phyloP scores from a whole-genome alignment of 2,888 invertebrate genomes.

The Phymatocera aterrima region DNA sequence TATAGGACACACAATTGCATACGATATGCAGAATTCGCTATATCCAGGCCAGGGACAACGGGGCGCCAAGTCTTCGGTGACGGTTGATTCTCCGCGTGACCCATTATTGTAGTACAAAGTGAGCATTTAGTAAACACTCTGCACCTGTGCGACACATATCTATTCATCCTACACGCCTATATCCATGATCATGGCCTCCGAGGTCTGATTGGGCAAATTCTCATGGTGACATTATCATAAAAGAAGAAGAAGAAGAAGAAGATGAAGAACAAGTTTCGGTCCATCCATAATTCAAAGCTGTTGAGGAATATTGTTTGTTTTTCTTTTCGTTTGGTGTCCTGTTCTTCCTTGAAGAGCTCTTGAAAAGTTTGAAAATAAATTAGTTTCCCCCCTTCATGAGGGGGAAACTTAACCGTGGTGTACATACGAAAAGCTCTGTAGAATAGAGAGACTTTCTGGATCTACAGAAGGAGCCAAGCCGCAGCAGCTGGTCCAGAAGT shows the following conservation, averaged over 20 bases:
- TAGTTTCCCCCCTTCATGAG: background rate
- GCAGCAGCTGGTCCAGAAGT: slow-evolving; percentile 11
- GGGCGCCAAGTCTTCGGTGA: slow-evolving; percentile 1
- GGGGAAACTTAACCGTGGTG: background rate
- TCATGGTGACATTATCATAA: background rate
- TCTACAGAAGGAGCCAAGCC: background rate
- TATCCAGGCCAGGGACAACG: slow-evolving; percentile 31
- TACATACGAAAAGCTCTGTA: background rate
- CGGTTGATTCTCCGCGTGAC: slow-evolving; percentile 23
- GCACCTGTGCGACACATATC: background rate
- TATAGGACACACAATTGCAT: background rate
- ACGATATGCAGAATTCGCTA: slow-evolving; percentile 24
- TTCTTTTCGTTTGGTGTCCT: background rate
- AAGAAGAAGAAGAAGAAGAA: too few relatives aligned
- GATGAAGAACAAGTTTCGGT: too few relatives aligned
- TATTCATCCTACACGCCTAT: background rate
- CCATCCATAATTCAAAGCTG: background rate
- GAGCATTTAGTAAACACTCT: background rate
- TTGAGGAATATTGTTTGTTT: background rate
- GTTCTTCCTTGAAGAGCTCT: background rate
- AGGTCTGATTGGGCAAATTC: background rate
- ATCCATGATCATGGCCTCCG: background rate
- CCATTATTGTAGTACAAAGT: background rate
- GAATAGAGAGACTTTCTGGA: background rate
- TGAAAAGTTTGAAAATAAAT: slow-evolving; percentile 3